Conservation (phyloP, 2,113 vertebrate genomes). For the Sprattus sprattus region DNA sequence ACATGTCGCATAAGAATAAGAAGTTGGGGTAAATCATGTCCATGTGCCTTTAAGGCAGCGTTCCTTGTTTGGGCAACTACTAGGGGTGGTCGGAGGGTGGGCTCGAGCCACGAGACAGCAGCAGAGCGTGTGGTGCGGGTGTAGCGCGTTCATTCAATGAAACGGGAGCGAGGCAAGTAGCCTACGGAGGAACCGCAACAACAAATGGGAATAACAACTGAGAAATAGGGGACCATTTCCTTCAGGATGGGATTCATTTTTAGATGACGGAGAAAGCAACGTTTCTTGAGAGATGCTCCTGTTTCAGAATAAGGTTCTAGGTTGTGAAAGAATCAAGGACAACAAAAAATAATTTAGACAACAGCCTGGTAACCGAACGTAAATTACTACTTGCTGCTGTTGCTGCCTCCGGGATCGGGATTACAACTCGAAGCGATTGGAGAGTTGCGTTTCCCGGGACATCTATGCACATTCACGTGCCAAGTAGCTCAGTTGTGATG, state of each 20-base stretch:
- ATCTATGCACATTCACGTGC: neutral
- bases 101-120: slow-evolving; percentile 49
- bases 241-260: slow-evolving; percentile 21
- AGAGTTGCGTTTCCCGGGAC: slow-evolving; percentile 13
- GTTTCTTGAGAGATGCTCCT: neutral
- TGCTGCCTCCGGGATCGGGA: neutral
- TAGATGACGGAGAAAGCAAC: neutral
- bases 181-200: neutral
- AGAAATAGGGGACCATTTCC: slow-evolving; percentile 25
- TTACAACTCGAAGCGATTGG: neutral
- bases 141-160: slow-evolving; percentile 41
- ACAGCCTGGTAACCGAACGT: neutral
- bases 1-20: neutral
- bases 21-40: neutral
- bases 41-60: slow-evolving; percentile 67
- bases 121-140: slow-evolving; percentile 43
- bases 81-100: slow-evolving; percentile 46
- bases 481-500: slow-evolving; percentile 47
- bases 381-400: neutral
- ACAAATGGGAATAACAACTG: neutral
- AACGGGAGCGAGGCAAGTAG: slow-evolving; percentile 27
- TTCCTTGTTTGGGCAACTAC: slow-evolving; percentile 27
- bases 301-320: neutral
- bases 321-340: slow-evolving; percentile 20
- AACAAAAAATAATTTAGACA: slow-evolving; percentile 11